These are phyloP conservation scores for Mormyrops attenuatus DNA, from an alignment of 2,797 vertebrate genomes.

Conservation along the genomic window DNA sequence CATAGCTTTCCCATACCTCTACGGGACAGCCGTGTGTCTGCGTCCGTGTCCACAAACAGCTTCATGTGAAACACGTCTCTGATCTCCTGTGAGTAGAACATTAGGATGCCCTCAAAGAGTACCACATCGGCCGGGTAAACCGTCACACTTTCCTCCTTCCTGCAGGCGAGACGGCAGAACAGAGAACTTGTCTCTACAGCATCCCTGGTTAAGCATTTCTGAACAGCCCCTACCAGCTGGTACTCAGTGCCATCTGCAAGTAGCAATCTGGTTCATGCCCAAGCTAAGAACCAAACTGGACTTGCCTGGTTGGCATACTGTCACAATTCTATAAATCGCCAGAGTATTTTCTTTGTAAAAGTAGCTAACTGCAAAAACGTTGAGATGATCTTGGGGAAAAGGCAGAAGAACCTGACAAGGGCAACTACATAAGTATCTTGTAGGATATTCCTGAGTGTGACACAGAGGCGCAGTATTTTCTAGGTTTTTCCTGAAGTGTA, in stretches of 20 bases:
- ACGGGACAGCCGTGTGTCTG: slow-evolving; percentile 90
- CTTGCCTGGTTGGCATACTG: not conserved
- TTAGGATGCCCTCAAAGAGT: slow-evolving; percentile 93
- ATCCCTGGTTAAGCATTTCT: not conserved
- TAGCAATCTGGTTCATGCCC: not conserved
- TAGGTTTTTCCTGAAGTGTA: not conserved
- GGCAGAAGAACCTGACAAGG: not conserved
- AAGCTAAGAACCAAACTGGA: not conserved
- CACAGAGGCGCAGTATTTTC: not conserved
- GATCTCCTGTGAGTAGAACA: slow-evolving; percentile 94
- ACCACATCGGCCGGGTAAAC: slow-evolving; percentile 95
- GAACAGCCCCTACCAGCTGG: not conserved
- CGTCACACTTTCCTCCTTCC: slow-evolving; percentile 88
- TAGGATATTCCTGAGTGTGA: not conserved
- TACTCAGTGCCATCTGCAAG: not conserved
- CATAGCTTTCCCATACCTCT: slow-evolving; percentile 63
- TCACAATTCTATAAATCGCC: not conserved
- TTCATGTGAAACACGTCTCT: slow-evolving; percentile 98
- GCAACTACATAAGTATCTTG: not conserved
- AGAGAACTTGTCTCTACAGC: not conserved
- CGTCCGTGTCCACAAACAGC: slow-evolving; percentile 93
- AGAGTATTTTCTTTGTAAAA: not conserved
- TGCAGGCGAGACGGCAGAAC: slow-evolving; percentile 41
- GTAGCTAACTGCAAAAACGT: not conserved
- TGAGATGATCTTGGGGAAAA: not conserved